A percentile compares a stretch with the other conserved stretches of the same genome.
Conservation (phyloP, 2,113 vertebrate species). For the Mola mola region DNA sequence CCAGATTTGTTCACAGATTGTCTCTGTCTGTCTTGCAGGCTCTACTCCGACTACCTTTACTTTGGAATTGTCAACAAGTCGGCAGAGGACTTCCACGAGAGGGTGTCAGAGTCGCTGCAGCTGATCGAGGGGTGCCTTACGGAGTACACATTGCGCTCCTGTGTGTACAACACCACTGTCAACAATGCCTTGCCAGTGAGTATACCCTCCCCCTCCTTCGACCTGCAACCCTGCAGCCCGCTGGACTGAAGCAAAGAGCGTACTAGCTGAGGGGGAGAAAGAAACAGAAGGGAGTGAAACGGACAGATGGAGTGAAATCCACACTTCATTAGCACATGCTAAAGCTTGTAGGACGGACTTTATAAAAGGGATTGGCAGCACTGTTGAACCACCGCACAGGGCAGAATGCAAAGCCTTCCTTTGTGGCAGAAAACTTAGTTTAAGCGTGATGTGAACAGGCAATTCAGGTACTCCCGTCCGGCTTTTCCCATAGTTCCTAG, state of each 20-base stretch:
- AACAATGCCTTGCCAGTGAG: conserved; percentile 95
- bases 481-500: conserved; percentile 46
- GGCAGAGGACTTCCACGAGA: conserved; percentile 94
- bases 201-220: conserved; percentile 47
- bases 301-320: conserved; percentile 46
- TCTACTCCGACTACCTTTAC: conserved; percentile 98
- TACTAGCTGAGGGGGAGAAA: conserved; percentile 25
- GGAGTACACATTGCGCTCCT: conserved; percentile 88
- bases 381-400: conserved; percentile 6
- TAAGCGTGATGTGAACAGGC: conserved; percentile 27
- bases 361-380: conserved; percentile 40
- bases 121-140: conserved; percentile 90
- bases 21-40: conserved; percentile 73
- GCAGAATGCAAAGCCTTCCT: conserved; percentile 22
- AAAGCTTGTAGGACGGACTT: too few species aligned
- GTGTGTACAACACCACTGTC: conserved; percentile 94
- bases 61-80: conserved; percentile 96
- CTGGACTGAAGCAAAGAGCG: neutral
- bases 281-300: conserved; percentile 17
- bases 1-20: conserved; percentile 2
- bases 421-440: conserved; percentile 41
- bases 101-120: conserved; percentile 92
- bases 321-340: conserved; percentile 60
- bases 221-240: conserved; percentile 3
- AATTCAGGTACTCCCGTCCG: conserved; percentile 51